Evolutionary conservation across 2,113 vertebrate species (phyloP).

Genomic region (Coptodon rendalli): DNA sequence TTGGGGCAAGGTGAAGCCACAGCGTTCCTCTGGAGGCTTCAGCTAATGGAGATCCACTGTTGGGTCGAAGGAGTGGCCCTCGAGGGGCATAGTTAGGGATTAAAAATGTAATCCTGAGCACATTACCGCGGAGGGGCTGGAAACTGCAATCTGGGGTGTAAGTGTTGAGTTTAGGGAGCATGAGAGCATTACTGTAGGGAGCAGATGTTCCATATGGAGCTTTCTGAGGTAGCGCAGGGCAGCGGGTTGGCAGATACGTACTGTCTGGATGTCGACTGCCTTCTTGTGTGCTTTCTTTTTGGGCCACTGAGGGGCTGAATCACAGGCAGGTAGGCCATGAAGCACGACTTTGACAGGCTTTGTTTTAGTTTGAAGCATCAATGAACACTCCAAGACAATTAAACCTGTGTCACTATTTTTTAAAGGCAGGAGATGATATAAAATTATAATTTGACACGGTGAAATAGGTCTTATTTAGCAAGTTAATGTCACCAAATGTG

Average conservation of each 20-base stretch:
- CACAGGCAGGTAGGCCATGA: neutral
- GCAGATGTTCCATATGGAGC: neutral
- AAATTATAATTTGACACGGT: neutral
- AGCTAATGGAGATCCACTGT: slow-evolving; percentile 59
- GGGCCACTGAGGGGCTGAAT: neutral
- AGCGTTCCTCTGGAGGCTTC: slow-evolving; percentile 39
- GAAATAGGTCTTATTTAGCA: neutral
- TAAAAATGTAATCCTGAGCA: slow-evolving; percentile 53
- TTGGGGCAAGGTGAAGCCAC: slow-evolving; percentile 54
- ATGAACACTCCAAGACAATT: neutral
- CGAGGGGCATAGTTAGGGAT: slow-evolving; percentile 19
- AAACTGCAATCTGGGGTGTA: slow-evolving; percentile 9
- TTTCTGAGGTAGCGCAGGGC: neutral
- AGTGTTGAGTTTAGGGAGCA: neutral
- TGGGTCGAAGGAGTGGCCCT: slow-evolving; percentile 24
- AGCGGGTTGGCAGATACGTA: neutral
- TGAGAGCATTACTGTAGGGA: neutral
- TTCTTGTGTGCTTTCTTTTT: neutral
- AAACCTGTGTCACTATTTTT: neutral
- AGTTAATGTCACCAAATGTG: neutral
- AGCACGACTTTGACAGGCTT: neutral
- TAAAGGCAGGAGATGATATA: neutral
- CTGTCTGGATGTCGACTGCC: neutral
- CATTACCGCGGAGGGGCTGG: neutral
- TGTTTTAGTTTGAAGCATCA: neutral